A percentile compares a stretch with the other conserved stretches of the same genome.
These are phyloP conservation scores for Silurus aristotelis DNA, from an alignment of 2,797 vertebrate species.

Conservation along the genomic window DNA sequence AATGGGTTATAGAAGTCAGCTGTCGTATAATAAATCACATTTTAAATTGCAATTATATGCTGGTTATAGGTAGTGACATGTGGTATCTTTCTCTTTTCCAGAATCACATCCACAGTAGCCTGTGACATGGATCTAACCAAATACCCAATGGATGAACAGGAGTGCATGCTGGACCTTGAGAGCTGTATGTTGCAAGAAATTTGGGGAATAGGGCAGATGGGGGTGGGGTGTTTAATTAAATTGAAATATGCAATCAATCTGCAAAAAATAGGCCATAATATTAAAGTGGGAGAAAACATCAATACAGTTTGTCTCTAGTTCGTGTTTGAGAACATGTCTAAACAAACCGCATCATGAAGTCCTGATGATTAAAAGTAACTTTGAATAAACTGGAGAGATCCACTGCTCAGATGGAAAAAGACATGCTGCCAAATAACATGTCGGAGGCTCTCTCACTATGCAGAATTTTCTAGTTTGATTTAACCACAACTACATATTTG, in stretches of 20 bases:
- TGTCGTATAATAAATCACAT: neutral
- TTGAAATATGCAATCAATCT: neutral
- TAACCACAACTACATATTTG: neutral
- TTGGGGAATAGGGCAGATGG: neutral
- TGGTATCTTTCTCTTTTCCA: slow-evolving; percentile 58
- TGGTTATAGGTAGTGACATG: neutral
- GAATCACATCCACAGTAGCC: slow-evolving; percentile 94
- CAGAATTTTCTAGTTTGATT: neutral
- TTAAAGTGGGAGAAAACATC: neutral
- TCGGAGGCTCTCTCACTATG: neutral
- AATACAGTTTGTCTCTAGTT: neutral
- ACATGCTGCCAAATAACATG: neutral
- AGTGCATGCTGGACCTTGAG: slow-evolving; percentile 95
- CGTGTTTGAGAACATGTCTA: neutral
- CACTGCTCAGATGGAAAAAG: neutral
- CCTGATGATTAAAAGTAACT: neutral
- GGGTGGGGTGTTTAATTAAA: neutral
- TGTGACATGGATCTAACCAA: slow-evolving; percentile 99
- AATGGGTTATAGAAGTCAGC: neutral
- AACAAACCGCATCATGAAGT: neutral
- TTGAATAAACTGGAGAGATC: neutral
- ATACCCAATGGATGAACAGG: slow-evolving; percentile 98
- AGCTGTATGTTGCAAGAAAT: slow-evolving; percentile 85
- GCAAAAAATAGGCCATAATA: neutral
- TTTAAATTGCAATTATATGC: neutral